Conservation (phyloP, 53 echinoderm and acorn worm species). For the Patiria pectinifera region DNA sequence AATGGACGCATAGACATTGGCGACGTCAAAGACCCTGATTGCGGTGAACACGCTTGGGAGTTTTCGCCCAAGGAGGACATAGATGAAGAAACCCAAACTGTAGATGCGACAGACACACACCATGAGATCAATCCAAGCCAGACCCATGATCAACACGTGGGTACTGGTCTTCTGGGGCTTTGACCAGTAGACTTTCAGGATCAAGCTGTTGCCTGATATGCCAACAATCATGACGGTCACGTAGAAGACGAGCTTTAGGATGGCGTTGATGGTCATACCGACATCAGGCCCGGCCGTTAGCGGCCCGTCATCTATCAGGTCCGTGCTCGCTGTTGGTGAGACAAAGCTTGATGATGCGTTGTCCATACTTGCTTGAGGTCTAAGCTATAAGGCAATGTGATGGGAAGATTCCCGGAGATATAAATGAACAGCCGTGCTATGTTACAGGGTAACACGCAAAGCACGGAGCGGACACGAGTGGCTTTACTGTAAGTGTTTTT, state of each 20-base stretch:
- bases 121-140: constrained; percentile 9
- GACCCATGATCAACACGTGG: constrained; percentile 22
- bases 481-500: too few species aligned
- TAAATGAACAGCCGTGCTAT: neutral
- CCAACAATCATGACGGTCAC: constrained; percentile 13
- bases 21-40: neutral
- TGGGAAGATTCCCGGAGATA: neutral
- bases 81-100: neutral
- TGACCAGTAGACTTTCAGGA: constrained; percentile 10
- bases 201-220: constrained; percentile 15
- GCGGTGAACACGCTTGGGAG: neutral
- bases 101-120: constrained; percentile 9
- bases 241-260: constrained; percentile 44
- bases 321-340: neutral
- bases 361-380: neutral
- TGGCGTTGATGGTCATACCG: constrained; percentile 42
- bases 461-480: too few species aligned
- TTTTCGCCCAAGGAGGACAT: neutral
- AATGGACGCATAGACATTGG: neutral
- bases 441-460: too few species aligned
- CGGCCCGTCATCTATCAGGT: neutral
- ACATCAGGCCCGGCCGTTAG: neutral
- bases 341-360: neutral
- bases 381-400: neutral
- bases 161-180: constrained; percentile 32